Evolutionary conservation across 2,888 invertebrate species (phyloP).

Genomic region (Dorcus parallelipipedus): DNA sequence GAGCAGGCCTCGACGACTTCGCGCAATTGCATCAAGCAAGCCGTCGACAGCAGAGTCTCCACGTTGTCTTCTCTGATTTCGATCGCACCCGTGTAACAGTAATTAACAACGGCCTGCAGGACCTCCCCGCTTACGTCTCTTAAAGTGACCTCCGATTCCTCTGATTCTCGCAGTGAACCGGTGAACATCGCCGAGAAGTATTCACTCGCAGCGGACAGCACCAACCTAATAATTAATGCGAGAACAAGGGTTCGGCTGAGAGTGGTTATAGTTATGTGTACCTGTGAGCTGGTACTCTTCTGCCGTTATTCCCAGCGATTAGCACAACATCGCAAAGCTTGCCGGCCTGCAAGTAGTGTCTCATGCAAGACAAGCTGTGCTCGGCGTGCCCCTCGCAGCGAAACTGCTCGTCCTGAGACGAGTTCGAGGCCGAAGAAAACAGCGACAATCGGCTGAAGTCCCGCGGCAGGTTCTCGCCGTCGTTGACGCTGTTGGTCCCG

Average conservation of each 20-base stretch:
- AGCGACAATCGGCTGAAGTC: conserved; percentile 66
- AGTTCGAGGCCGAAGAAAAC: conserved; percentile 54
- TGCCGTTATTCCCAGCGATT: conserved; percentile 69
- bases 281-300: conserved; percentile 52
- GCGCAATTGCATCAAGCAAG: conserved; percentile 80
- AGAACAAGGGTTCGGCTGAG: not conserved
- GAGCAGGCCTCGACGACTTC: conserved; percentile 89
- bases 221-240: conserved; percentile 57
- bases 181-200: conserved; percentile 97
- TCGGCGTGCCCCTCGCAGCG: conserved; percentile 78
- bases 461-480: conserved; percentile 58
- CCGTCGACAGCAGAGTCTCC: conserved; percentile 82
- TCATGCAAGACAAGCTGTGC: conserved; percentile 76
- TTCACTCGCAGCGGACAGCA: conserved; percentile 87
- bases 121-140: conserved; percentile 85
- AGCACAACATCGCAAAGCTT: conserved; percentile 86
- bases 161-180: conserved; percentile 78
- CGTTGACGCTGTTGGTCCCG: conserved; percentile 36
- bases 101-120: conserved; percentile 78
- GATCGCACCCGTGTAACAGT: conserved; percentile 84
- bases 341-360: conserved; percentile 74
- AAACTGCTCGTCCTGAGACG: conserved; percentile 75
- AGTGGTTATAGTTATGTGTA: conserved; percentile 18
- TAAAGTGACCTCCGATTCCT: conserved; percentile 78
- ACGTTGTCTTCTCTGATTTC: conserved; percentile 89